phyloP scores from a whole-genome alignment of 2,888 invertebrate genomes.

The Cephus runcator region DNA sequence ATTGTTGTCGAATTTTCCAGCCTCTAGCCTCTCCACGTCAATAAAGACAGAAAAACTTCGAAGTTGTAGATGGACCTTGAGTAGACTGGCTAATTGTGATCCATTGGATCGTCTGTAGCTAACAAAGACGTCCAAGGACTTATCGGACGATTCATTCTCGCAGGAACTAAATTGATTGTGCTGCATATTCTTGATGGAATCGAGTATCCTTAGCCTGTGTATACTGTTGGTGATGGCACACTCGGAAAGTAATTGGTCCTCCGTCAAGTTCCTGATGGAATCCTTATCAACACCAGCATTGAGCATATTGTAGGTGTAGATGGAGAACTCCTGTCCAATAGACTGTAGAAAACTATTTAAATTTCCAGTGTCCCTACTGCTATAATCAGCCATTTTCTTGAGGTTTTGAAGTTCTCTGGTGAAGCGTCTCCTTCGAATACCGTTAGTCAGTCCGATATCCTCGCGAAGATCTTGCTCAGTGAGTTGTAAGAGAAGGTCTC shows the following conservation, averaged over 20 bases:
- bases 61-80: slow-evolving; percentile 96
- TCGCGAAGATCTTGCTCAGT: slow-evolving; percentile 91
- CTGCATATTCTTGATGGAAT: slow-evolving; percentile 77
- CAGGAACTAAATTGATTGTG: slow-evolving; percentile 55
- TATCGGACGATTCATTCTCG: slow-evolving; percentile 79
- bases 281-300: slow-evolving; percentile 95
- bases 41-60: slow-evolving; percentile 97
- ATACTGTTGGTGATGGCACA: slow-evolving; percentile 95
- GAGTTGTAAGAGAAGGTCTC: slow-evolving; percentile 92
- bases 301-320: slow-evolving; percentile 96
- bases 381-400: slow-evolving; percentile 96
- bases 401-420: slow-evolving; percentile 91
- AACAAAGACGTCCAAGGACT: slow-evolving; percentile 96
- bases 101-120: slow-evolving; percentile 98
- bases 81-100: slow-evolving; percentile 92
- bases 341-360: slow-evolving; percentile 86
- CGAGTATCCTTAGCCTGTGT: slow-evolving; percentile 89
- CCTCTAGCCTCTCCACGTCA: slow-evolving; percentile 96
- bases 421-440: slow-evolving; percentile 92
- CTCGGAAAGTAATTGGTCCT: slow-evolving; percentile 90
- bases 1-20: slow-evolving; percentile 99
- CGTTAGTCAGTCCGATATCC: slow-evolving; percentile 93
- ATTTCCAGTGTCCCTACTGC: slow-evolving; percentile 91
- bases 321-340: slow-evolving; percentile 90
- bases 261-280: slow-evolving; percentile 85